These are phyloP conservation scores for Uropsilus gracilis DNA, from an alignment of 2,113 vertebrate species.

Conservation along the genomic window DNA sequence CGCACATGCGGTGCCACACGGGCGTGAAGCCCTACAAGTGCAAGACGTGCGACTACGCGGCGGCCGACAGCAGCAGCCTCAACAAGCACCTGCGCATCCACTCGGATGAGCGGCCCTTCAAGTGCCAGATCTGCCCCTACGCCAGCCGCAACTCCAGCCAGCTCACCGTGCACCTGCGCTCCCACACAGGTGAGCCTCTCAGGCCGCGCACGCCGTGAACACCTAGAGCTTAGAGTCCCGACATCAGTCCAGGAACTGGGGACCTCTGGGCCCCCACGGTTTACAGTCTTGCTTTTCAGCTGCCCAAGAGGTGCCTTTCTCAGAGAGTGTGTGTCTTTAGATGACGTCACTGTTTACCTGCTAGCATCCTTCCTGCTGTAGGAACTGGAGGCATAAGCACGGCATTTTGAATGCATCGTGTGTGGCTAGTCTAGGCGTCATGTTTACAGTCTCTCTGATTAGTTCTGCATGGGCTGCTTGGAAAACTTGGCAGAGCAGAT, in stretches of 20 bases:
- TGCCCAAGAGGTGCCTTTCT: not conserved
- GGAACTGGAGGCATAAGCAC: not conserved
- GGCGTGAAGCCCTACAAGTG: conserved; percentile 98
- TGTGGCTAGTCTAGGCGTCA: not conserved
- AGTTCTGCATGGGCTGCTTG: not conserved
- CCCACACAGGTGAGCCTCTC: conserved; percentile 89
- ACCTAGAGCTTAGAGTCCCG: fast-evolving
- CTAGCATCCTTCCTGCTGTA: no score
- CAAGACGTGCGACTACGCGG: conserved; percentile 93
- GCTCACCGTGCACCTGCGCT: conserved; percentile 96
- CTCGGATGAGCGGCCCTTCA: conserved; percentile 95
- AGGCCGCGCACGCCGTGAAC: fast-evolving
- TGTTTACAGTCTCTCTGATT: not conserved
- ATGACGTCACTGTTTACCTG: not conserved
- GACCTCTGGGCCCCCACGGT: fast-evolving
- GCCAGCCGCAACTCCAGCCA: conserved; percentile 98
- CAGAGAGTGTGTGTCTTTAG: not conserved
- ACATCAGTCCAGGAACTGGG: fast-evolving
- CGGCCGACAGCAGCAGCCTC: conserved; percentile 97
- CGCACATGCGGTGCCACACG: conserved; percentile 95
- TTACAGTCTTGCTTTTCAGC: not conserved
- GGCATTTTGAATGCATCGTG: not conserved
- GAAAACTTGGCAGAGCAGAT: not conserved
- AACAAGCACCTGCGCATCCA: conserved; percentile 98
- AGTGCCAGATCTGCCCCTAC: conserved; percentile 98